phyloP scores from a whole-genome alignment of 2,797 vertebrate species.

The Anguilla pacifica region DNA sequence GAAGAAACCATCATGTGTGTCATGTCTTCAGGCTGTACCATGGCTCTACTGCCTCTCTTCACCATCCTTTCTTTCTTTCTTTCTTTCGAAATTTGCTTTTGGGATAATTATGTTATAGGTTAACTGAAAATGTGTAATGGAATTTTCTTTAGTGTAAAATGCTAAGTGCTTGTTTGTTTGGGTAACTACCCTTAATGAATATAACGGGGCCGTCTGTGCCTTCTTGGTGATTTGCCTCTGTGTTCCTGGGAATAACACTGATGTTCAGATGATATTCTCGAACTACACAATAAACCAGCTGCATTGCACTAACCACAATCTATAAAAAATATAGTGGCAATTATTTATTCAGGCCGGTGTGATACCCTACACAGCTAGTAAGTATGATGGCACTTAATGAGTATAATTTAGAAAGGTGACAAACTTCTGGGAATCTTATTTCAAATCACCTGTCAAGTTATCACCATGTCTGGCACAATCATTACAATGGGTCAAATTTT shows the following conservation, averaged over 20 bases:
- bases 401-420: neutral
- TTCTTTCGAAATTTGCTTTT: no score
- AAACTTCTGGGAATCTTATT: neutral
- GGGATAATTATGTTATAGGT: neutral
- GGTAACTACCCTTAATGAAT: neutral
- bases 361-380: neutral
- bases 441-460: conserved; percentile 3
- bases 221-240: neutral
- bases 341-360: neutral
- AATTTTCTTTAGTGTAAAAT: neutral
- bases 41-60: neutral
- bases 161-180: neutral
- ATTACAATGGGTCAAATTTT: neutral
- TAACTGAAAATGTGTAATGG: neutral
- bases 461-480: neutral
- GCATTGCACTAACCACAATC: neutral
- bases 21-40: neutral
- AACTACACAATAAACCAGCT: neutral
- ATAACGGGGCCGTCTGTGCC: neutral
- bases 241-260: neutral
- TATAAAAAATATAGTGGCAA: neutral
- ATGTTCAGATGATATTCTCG: neutral
- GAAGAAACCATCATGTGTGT: neutral
- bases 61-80: neutral
- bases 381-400: neutral